Evolutionary conservation across 2,113 vertebrate species (phyloP).

Genomic region (Eclectus roratus): DNA sequence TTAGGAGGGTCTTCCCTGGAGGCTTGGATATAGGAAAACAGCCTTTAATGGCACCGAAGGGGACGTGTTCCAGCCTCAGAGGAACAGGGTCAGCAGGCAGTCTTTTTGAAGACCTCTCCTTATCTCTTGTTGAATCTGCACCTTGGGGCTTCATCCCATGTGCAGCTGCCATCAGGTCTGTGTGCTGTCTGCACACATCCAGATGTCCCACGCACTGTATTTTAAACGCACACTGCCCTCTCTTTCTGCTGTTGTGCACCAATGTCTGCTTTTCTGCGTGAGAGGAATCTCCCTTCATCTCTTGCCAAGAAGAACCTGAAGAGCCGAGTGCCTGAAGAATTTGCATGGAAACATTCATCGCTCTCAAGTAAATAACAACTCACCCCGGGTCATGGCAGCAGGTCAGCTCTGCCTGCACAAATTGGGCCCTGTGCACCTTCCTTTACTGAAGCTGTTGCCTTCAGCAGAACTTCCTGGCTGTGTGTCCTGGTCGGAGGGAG

Average conservation of each 20-base stretch:
- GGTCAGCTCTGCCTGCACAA: not conserved
- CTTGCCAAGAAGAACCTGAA: not conserved
- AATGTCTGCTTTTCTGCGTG: not conserved
- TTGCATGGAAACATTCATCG: not conserved
- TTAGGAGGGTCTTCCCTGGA: not conserved
- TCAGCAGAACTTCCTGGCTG: not conserved
- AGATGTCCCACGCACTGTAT: rapidly evolving
- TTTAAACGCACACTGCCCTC: not conserved
- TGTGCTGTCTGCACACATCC: rapidly evolving
- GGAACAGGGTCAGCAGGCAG: not conserved
- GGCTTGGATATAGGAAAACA: not conserved
- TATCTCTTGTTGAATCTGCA: not conserved
- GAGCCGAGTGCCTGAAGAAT: not conserved
- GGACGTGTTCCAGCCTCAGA: not conserved
- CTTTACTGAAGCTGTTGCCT: rapidly evolving
- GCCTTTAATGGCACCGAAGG: not conserved
- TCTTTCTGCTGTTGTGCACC: not conserved
- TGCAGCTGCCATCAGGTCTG: not conserved
- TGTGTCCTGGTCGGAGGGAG: not conserved
- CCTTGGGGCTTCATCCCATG: not conserved
- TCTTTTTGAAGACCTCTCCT: not conserved
- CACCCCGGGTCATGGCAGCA: not conserved
- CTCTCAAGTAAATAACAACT: not conserved
- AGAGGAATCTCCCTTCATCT: not conserved
- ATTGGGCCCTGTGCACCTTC: not conserved